A percentile compares a stretch with the other conserved stretches of the same genome.
Conservation (phyloP, 2,888 invertebrate species). For the Idaea aversata region DNA sequence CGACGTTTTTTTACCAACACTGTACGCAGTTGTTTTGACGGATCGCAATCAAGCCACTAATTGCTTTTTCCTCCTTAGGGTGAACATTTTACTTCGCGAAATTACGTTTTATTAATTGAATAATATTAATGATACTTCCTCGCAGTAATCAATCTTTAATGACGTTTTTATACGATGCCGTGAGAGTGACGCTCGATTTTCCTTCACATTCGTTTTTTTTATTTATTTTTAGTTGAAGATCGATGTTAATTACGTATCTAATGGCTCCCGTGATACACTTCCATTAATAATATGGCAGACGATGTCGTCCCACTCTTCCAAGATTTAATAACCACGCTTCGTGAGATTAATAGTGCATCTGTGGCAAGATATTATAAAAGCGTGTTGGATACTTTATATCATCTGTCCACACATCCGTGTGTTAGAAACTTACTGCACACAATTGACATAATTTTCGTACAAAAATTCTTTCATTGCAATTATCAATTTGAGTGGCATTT, state of each 20-base stretch:
- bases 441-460: slow-evolving; percentile 21
- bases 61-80: slow-evolving; percentile 79
- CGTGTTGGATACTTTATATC: slow-evolving; percentile 26
- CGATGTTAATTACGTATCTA: slow-evolving; percentile 78
- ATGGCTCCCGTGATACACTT: slow-evolving; percentile 80
- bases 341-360: slow-evolving; percentile 75
- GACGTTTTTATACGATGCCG: slow-evolving; percentile 75
- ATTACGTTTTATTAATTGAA: slow-evolving; percentile 81
- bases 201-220: slow-evolving; percentile 49
- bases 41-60: slow-evolving; percentile 80
- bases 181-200: slow-evolving; percentile 63
- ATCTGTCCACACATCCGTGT: slow-evolving; percentile 15
- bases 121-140: slow-evolving; percentile 80
- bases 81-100: slow-evolving; percentile 70
- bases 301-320: slow-evolving; percentile 65
- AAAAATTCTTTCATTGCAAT: slow-evolving; percentile 25
- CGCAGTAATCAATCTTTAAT: slow-evolving; percentile 77
- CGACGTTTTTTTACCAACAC: slow-evolving; percentile 63
- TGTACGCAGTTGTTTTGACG: slow-evolving; percentile 79
- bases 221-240: slow-evolving; percentile 62
- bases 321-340: slow-evolving; percentile 75
- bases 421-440: slow-evolving; percentile 14
- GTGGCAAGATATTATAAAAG: slow-evolving; percentile 68
- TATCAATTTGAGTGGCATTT: slow-evolving; percentile 39
- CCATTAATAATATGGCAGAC: slow-evolving; percentile 74